Base-by-base conservation (phyloP, 2,888 invertebrate species). In the Bellardia bayeri region DNA sequence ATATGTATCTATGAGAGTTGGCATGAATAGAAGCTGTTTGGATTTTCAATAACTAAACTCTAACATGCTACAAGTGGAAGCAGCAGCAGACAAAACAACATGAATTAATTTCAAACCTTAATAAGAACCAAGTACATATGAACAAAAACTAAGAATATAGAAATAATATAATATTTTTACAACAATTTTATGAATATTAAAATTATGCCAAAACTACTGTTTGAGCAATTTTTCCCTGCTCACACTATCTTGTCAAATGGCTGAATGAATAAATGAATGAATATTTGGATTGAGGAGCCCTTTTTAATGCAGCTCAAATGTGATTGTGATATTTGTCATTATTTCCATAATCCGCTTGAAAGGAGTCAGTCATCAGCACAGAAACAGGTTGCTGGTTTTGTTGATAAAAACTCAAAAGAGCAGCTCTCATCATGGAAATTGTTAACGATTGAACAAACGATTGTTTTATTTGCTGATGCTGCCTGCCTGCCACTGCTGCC, bases 301-400 rank as follows among this genome's bases (percentile, higher is more conserved):
- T 68, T 74, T 37, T 75, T 82, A 49, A 82, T 75, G 74, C 58
- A 68, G 66, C 82, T 75, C 66, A 61, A 75, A 75, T 68, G 58
- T 68, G 71, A 81, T 82, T 58, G 64, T 49, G 64, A 74, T 72
- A 49, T 74, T 68, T 74, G 40, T 58, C 82, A 75, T 58, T 74
- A 82, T 78, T 79, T 72, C 84, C 66, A 84, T 84, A 84, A 84
- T 84, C 78, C 84, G 78, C 84, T 72, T 84, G 84, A 84, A 84
- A 84, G 58, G 37, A 83, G 64, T 71, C 74, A 66, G 54, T 78
- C 82, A 74, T 74, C 82, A 74, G 42, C 13, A 11, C 40, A 66
- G 14, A 68, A 74, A 61, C 72, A 66, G 56, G 71, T 84, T 84
- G 49, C 84, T 79, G 78, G 72, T 84, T 49, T 66, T 37, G 69